These are phyloP conservation scores for Metridium senile DNA, from an alignment of 92 coral and sea anemone species.

Conservation along the genomic window DNA sequence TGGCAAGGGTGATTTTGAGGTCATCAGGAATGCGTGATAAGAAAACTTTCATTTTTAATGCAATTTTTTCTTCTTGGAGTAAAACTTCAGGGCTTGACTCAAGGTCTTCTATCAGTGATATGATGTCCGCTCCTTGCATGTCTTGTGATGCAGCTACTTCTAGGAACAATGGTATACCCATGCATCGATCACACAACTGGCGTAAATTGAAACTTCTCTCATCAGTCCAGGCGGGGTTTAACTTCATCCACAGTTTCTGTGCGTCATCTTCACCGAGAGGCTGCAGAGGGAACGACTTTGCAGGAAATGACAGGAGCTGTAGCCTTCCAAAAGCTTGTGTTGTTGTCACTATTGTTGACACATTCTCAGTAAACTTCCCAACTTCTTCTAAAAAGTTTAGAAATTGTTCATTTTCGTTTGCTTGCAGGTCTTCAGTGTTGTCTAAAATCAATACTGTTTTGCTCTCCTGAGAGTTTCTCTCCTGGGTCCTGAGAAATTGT, in stretches of 20 bases:
- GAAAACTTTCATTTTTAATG: slow-evolving; percentile 44
- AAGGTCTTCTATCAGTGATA: slow-evolving; percentile 39
- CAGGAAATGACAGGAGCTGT: slow-evolving; percentile 9
- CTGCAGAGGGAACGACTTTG: slow-evolving; percentile 28
- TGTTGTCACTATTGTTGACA: slow-evolving; percentile 56
- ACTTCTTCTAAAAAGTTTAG: slow-evolving; percentile 39
- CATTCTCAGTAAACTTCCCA: slow-evolving; percentile 40
- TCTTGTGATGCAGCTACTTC: slow-evolving; percentile 62
- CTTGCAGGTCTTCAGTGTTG: slow-evolving; percentile 79
- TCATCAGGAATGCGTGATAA: slow-evolving; percentile 40
- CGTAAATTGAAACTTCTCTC: not conserved
- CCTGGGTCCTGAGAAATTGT: slow-evolving; percentile 14
- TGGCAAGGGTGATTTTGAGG: slow-evolving; percentile 39
- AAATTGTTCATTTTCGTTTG: slow-evolving; percentile 30
- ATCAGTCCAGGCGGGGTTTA: not conserved
- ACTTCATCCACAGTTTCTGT: slow-evolving; percentile 12
- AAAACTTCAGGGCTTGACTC: slow-evolving; percentile 41
- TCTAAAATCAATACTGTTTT: slow-evolving; percentile 69
- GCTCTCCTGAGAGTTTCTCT: not conserved
- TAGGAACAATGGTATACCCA: slow-evolving; percentile 69
- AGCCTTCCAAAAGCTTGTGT: not conserved
- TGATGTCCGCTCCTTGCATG: slow-evolving; percentile 9
- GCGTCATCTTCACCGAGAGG: slow-evolving; percentile 40
- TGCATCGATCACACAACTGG: slow-evolving; percentile 37
- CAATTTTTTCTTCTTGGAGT: slow-evolving; percentile 19